Conservation (phyloP, 1,140 invertebrate species). For the Panulirus ornatus region DNA sequence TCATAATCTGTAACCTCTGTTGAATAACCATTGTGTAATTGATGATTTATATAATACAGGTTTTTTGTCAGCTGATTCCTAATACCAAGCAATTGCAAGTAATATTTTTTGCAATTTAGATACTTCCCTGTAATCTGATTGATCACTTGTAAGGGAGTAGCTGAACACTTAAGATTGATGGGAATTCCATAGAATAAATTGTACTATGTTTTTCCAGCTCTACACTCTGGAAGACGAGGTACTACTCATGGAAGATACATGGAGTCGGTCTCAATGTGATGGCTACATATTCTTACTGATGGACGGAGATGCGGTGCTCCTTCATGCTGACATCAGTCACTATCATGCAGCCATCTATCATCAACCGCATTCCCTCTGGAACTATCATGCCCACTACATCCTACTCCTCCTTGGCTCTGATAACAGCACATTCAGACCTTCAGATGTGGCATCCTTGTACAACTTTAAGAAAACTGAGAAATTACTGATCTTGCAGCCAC, state of each 20-base stretch:
- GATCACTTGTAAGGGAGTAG: no score
- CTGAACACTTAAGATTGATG: neutral
- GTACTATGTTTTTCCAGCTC: constrained; percentile 15
- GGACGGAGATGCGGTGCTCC: constrained; percentile 5
- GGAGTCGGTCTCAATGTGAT: constrained; percentile 48
- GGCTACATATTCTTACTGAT: constrained; percentile 46
- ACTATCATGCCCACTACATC: constrained; percentile 59
- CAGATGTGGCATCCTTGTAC: constrained; percentile 29
- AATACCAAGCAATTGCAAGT: no score
- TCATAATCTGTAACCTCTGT: no score
- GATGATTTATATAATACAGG: no score
- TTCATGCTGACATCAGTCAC: constrained; percentile 41
- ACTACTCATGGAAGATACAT: constrained; percentile 8
- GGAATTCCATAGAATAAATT: neutral
- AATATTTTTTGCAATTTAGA: neutral
- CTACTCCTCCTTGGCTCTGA: constrained; percentile 30
- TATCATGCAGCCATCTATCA: neutral
- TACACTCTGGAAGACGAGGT: constrained; percentile 1
- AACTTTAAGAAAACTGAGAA: constrained; percentile 58
- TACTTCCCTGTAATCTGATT: neutral
- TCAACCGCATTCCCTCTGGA: constrained; percentile 54
- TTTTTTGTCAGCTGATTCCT: no score
- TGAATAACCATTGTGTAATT: no score
- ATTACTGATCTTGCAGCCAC: constrained; percentile 42
- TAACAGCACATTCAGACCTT: neutral